phyloP scores from a whole-genome alignment of 2,797 vertebrate species.

The Protosalanx chinensis region DNA sequence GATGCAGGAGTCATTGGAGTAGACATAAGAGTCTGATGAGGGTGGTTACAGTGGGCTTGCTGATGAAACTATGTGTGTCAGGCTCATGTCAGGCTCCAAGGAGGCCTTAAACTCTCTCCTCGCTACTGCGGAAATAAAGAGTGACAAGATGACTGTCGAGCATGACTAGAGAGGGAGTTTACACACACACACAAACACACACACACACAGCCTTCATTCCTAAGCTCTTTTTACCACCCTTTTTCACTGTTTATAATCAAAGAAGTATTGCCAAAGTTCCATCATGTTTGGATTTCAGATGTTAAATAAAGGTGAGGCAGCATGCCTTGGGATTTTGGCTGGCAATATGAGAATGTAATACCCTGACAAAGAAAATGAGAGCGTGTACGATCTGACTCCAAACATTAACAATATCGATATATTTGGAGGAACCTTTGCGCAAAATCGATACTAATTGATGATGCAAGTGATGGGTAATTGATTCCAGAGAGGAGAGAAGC shows the following conservation, averaged over 20 bases:
- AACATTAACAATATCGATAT: neutral
- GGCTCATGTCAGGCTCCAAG: slow-evolving; percentile 38
- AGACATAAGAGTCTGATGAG: slow-evolving; percentile 35
- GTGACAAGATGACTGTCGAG: slow-evolving; percentile 53
- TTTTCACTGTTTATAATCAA: too few relatives aligned
- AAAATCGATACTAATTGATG: slow-evolving; percentile 10
- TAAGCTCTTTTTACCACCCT: neutral
- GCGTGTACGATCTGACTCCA: neutral
- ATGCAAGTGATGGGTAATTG: neutral
- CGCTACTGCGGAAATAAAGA: slow-evolving; percentile 35
- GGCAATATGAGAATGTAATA: slow-evolving; percentile 21
- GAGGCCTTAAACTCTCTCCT: neutral
- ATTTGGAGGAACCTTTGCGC: neutral
- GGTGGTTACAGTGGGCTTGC: slow-evolving; percentile 36
- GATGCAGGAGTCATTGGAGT: slow-evolving; percentile 44
- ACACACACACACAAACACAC: slow-evolving; percentile 26
- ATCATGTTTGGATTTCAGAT: neutral
- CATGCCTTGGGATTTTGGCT: slow-evolving; percentile 28
- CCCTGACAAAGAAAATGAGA: slow-evolving; percentile 25
- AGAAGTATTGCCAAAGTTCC: neutral
- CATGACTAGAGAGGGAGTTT: slow-evolving; percentile 41
- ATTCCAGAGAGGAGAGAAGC: slow-evolving; percentile 3
- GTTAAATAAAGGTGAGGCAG: slow-evolving; percentile 31
- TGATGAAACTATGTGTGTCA: slow-evolving; percentile 69
- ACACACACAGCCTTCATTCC: neutral